Evolutionary conservation across 92 coral and sea anemone genomes (phyloP).

Genomic region (Epizoanthus rinbou): DNA sequence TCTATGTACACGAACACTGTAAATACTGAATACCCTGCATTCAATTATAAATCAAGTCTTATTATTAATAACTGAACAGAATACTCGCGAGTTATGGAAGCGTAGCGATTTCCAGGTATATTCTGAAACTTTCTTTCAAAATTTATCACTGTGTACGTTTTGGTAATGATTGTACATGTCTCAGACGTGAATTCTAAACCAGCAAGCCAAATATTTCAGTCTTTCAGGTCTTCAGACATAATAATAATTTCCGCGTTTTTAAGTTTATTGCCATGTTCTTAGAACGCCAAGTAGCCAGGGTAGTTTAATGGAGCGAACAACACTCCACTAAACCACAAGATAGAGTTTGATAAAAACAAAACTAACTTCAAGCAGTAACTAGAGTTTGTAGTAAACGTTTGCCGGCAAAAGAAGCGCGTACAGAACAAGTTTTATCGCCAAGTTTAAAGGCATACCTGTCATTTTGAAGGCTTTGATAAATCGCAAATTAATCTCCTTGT

Average conservation of each 20-base stretch:
- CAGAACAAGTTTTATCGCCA: too few relatives aligned
- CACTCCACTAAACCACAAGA: background rate
- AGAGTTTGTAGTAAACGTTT: background rate
- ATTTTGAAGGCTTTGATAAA: too few relatives aligned
- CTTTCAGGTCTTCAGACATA: too few relatives aligned
- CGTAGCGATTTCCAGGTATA: background rate
- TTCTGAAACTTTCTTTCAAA: background rate
- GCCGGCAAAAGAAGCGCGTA: background rate
- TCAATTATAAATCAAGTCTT: constrained; percentile 27
- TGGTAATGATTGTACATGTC: background rate
- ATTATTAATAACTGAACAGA: background rate
- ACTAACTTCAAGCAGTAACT: background rate
- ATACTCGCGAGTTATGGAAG: background rate
- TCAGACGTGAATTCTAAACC: too few relatives aligned
- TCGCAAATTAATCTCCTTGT: too few relatives aligned
- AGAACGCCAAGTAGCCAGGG: too few relatives aligned
- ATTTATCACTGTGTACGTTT: background rate
- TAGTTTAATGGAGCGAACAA: background rate
- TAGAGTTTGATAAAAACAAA: constrained; percentile 13
- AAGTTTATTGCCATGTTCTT: too few relatives aligned
- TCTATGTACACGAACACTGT: background rate
- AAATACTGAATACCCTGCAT: background rate
- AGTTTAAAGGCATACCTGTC: too few relatives aligned
- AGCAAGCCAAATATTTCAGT: too few relatives aligned
- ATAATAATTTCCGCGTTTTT: too few relatives aligned